These are phyloP conservation scores for Drosophila grimshawi DNA, from an alignment of 1,140 invertebrate species.

Conservation along the genomic window DNA sequence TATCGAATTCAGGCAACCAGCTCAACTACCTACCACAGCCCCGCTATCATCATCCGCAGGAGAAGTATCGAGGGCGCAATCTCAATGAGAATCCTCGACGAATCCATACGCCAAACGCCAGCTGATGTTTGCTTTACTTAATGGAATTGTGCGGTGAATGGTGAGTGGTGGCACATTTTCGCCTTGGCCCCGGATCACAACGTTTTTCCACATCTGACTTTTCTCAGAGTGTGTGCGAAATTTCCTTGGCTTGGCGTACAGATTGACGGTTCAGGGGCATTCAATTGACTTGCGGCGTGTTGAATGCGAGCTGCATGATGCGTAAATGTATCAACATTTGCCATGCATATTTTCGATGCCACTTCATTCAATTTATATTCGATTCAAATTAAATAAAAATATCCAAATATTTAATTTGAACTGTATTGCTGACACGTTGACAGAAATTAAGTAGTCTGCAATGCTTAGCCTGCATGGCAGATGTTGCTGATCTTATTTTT, in stretches of 20 bases:
- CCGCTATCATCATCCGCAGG: not conserved
- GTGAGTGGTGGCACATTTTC: slow-evolving; percentile 63
- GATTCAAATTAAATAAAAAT: slow-evolving; percentile 80
- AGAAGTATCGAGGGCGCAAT: slow-evolving; percentile 39
- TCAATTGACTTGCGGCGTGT: slow-evolving; percentile 59
- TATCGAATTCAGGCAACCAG: slow-evolving; percentile 35
- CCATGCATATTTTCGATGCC: slow-evolving; percentile 44
- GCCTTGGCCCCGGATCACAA: slow-evolving; percentile 36
- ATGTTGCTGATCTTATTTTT: slow-evolving; percentile 11
- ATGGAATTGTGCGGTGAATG: slow-evolving; percentile 80
- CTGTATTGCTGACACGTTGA: slow-evolving; percentile 25
- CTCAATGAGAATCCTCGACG: slow-evolving; percentile 58
- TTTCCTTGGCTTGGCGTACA: slow-evolving; percentile 62
- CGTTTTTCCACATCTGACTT: slow-evolving; percentile 52
- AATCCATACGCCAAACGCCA: slow-evolving; percentile 65
- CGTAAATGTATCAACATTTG: slow-evolving; percentile 61
- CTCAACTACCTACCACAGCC: not conserved
- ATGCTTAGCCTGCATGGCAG: slow-evolving; percentile 14
- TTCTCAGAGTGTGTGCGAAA: slow-evolving; percentile 46
- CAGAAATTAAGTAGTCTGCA: slow-evolving; percentile 63
- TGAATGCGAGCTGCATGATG: not conserved
- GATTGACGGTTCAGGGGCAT: slow-evolving; percentile 44
- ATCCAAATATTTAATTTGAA: slow-evolving; percentile 57
- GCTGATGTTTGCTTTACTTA: slow-evolving; percentile 82
- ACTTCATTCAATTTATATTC: slow-evolving; percentile 67